Percentiles rank a stretch among this genome's conserved stretches.
Evolutionary conservation across 2,797 vertebrate species (phyloP).

Genomic region (Florisuga fusca): DNA sequence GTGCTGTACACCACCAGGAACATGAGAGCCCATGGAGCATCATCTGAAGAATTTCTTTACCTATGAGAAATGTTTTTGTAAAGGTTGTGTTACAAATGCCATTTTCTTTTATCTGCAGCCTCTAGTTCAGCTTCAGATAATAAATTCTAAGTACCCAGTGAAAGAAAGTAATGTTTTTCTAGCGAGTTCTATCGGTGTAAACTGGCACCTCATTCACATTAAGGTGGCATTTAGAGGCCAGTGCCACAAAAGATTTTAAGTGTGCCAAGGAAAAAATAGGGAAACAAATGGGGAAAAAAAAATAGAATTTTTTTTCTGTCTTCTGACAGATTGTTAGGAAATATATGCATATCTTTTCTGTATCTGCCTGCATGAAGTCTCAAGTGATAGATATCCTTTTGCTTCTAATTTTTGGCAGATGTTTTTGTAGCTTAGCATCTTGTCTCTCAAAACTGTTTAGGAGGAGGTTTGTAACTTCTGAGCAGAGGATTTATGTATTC

Average conservation of each 20-base stretch:
- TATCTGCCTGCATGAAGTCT: background rate
- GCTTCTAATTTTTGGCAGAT: background rate
- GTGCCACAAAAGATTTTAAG: background rate
- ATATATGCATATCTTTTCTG: accelerated
- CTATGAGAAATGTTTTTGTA: background rate
- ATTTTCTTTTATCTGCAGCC: background rate
- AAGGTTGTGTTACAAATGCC: background rate
- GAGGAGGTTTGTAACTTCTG: background rate
- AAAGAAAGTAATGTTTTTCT: background rate
- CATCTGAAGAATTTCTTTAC: background rate
- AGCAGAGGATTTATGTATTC: background rate
- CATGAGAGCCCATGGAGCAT: accelerated
- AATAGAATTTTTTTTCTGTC: background rate
- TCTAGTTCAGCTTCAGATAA: background rate
- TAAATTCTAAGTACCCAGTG: background rate
- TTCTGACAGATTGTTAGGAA: background rate
- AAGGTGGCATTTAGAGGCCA: background rate
- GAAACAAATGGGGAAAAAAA: background rate
- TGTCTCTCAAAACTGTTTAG: background rate
- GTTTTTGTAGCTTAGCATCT: background rate
- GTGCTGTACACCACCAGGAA: background rate
- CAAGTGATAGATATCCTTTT: background rate
- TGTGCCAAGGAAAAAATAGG: background rate
- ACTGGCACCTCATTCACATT: background rate
- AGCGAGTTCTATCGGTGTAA: background rate